Conservation (phyloP, 2,888 invertebrate species). For the Anthoptus insignis region DNA sequence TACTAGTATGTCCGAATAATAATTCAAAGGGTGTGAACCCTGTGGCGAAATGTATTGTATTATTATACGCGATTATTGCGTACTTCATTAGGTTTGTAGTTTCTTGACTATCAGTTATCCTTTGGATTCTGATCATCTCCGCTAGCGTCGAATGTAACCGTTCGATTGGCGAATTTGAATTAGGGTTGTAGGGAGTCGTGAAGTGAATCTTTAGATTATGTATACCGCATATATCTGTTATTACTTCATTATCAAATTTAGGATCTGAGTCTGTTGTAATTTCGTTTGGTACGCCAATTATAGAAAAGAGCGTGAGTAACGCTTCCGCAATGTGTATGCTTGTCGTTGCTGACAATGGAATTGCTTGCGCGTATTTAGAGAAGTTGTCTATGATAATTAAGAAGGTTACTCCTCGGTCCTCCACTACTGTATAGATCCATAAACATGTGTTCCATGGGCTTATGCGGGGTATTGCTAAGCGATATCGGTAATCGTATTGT, state of each 20-base stretch:
- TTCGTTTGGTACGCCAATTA: not conserved
- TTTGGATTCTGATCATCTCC: conserved; percentile 44
- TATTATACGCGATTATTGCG: conserved; percentile 53
- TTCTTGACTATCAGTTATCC: conserved; percentile 49
- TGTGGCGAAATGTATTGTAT: conserved; percentile 51
- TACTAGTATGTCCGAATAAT: conserved; percentile 52
- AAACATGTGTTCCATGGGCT: conserved; percentile 51
- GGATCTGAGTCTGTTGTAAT: not conserved
- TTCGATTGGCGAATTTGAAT: conserved; percentile 45
- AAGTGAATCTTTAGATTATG: conserved; percentile 41
- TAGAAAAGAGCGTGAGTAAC: not conserved
- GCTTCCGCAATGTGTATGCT: not conserved
- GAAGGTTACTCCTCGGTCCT: conserved; percentile 29
- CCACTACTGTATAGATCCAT: conserved; percentile 47
- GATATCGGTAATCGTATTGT: conserved; percentile 22
- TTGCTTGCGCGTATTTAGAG: too few relatives aligned
- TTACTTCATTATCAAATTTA: conserved; percentile 42
- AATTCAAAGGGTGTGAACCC: conserved; percentile 52
- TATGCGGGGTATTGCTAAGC: conserved; percentile 40
- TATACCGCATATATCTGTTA: conserved; percentile 33
- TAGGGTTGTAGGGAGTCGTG: conserved; percentile 38
- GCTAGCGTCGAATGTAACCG: conserved; percentile 43
- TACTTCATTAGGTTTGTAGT: conserved; percentile 49
- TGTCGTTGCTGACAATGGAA: not conserved
- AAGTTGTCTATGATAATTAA: too few relatives aligned